Evolutionary conservation across 2,113 vertebrate genomes (phyloP).

Genomic region (Dunckerocampus dactyliophorus): DNA sequence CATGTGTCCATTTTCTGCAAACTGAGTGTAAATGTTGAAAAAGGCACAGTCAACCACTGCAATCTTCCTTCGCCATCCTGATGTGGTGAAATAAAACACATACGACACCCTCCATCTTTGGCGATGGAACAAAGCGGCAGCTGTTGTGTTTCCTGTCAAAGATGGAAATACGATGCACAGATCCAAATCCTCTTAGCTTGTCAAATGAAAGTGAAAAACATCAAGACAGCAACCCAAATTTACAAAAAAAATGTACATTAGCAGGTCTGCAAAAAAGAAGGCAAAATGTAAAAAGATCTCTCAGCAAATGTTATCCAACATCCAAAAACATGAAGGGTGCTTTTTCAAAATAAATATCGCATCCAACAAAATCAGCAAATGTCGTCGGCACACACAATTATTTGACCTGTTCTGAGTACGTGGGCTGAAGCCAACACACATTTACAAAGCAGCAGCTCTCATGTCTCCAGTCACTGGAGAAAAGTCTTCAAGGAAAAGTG

Average conservation of each 20-base stretch:
- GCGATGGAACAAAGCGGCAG: constrained; percentile 90
- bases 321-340: constrained; percentile 78
- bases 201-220: constrained; percentile 76
- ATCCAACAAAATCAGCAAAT: constrained; percentile 76
- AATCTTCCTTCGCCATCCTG: constrained; percentile 84
- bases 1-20: constrained; percentile 81
- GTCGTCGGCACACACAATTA: constrained; percentile 81
- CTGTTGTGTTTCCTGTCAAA: constrained; percentile 82
- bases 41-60: constrained; percentile 94
- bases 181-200: constrained; percentile 77
- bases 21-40: constrained; percentile 92
- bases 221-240: constrained; percentile 69
- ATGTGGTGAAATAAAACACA: too few relatives aligned
- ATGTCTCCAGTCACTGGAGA: constrained; percentile 80
- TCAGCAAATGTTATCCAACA: constrained; percentile 76
- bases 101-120: constrained; percentile 96
- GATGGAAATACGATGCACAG: constrained; percentile 83
- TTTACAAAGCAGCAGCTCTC: constrained; percentile 80
- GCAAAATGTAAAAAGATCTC: constrained; percentile 87
- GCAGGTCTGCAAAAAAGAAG: constrained; percentile 79
- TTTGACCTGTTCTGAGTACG: constrained; percentile 12
- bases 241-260: constrained; percentile 75
- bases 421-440: constrained; percentile 77
- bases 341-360: constrained; percentile 85
- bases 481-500: constrained; percentile 57